Conservation (phyloP, 2,113 vertebrate genomes). For the Leucopsar rothschildi region DNA sequence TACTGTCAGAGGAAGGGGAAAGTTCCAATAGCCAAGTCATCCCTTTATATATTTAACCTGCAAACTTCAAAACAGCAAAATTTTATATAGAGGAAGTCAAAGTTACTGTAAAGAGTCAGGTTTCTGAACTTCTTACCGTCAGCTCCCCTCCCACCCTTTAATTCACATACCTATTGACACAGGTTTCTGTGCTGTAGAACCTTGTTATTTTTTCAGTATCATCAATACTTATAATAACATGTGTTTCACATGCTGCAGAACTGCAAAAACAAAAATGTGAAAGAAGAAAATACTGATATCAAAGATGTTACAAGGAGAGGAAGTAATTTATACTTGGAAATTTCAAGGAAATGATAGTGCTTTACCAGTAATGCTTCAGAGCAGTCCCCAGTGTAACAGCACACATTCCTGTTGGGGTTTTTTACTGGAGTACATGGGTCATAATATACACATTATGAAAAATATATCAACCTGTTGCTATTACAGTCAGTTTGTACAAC, state of each 20-base stretch:
- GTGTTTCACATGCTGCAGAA: not conserved
- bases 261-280: not conserved
- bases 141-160: constrained; percentile 23
- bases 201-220: constrained; percentile 1
- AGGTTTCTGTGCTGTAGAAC: not conserved
- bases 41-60: not conserved
- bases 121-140: constrained; percentile 12
- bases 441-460: not conserved
- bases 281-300: not conserved
- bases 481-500: not conserved
- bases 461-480: not conserved
- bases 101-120: constrained; percentile 37
- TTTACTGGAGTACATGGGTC: not conserved
- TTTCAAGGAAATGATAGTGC: not conserved
- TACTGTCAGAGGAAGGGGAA: not conserved
- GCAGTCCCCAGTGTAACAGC: not conserved
- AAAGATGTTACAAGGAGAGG: not conserved
- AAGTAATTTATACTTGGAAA: not conserved
- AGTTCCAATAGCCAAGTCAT: not conserved
- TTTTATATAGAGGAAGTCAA: constrained; percentile 27
- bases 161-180: constrained; percentile 26
- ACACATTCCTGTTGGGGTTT: not conserved
- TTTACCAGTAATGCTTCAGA: not conserved
- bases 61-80: constrained; percentile 29
- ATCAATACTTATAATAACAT: not conserved